Base-by-base conservation (phyloP, 2,797 vertebrate species). In the Sternotherus odoratus region DNA sequence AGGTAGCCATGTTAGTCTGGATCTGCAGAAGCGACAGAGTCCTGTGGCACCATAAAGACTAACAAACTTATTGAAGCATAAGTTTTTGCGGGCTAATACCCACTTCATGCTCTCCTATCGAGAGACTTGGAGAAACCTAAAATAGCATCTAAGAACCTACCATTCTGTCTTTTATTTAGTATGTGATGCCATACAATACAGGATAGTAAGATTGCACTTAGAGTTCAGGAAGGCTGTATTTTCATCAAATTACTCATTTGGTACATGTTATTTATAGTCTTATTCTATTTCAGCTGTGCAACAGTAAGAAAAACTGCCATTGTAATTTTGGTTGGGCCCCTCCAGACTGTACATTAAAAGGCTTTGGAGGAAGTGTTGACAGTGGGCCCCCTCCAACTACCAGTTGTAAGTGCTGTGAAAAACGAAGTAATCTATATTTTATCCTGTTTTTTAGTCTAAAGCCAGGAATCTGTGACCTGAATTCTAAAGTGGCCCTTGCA, bases 291-390 rank as follows among this genome's bases (percentile, higher is more conserved):
- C 89, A 94, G 92, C 24, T 94, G 10, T 94, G 92, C 43, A 94
- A 94, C 24, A 91, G 57, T 53, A 91, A 85, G 3, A 66, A 75
- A 43, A 91, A 91, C 82, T 94, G 92, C 72, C 92, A 94, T 30
- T 94, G 92, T 15, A 4, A 33, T 15, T 87, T 51, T 12, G 92
- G 92, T 15, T 91, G 92, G 92, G 82, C 89, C 30, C 92, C 92
- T 48, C 92, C 92, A 10, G 54, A 57, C 19, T 94, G 92, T 12
- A 10, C 9, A 15, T 36, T n/a, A 49, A 57, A 19, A 23, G 92
- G 92, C 10, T 94, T 54, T 23, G 92, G 92, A 7, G 92, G 92
- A 17, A 94, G 92, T 56, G 16, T 78, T 16, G 92, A 94, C 72
- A 94, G 92, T 9, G 92, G 92, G 5, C 92, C 92, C 9, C 60